phyloP scores from a whole-genome alignment of 1,140 invertebrate species.

The Tetramorium simillimum region DNA sequence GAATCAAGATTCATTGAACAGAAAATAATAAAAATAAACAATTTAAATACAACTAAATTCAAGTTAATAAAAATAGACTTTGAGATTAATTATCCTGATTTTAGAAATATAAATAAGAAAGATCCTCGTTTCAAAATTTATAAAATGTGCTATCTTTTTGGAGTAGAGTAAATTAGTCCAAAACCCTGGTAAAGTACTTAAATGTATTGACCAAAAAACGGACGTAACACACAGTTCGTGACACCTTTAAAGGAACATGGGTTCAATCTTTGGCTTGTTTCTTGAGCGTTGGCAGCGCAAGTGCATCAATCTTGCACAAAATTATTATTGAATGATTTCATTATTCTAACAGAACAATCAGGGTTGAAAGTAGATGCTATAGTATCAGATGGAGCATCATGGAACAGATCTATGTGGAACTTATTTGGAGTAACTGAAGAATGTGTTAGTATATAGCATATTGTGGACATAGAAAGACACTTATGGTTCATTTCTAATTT shows the following conservation, averaged over 20 bases:
- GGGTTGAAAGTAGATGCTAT: background rate
- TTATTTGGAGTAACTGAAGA: background rate
- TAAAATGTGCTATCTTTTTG: too few relatives aligned
- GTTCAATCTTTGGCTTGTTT: conserved; percentile 9
- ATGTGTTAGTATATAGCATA: conserved; percentile 17
- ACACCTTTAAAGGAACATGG: conserved; percentile 26
- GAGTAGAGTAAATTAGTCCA: too few relatives aligned
- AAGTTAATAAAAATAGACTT: too few relatives aligned
- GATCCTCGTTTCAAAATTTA: too few relatives aligned
- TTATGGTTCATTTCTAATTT: conserved; percentile 12
- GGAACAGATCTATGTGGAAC: conserved; percentile 7
- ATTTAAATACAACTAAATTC: too few relatives aligned
- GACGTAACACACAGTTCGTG: too few relatives aligned
- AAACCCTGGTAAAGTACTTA: too few relatives aligned
- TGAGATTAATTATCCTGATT: too few relatives aligned
- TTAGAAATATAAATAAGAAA: too few relatives aligned
- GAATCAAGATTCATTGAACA: too few relatives aligned
- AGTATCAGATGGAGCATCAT: conserved; percentile 9
- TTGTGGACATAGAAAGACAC: background rate
- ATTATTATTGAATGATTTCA: conserved; percentile 18
- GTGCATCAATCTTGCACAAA: conserved; percentile 2
- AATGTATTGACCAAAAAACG: too few relatives aligned
- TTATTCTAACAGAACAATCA: background rate
- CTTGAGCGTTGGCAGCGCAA: background rate
- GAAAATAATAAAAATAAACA: too few relatives aligned